Conservation (phyloP, 1,140 invertebrate species). For the Cryptotermes secundus region DNA sequence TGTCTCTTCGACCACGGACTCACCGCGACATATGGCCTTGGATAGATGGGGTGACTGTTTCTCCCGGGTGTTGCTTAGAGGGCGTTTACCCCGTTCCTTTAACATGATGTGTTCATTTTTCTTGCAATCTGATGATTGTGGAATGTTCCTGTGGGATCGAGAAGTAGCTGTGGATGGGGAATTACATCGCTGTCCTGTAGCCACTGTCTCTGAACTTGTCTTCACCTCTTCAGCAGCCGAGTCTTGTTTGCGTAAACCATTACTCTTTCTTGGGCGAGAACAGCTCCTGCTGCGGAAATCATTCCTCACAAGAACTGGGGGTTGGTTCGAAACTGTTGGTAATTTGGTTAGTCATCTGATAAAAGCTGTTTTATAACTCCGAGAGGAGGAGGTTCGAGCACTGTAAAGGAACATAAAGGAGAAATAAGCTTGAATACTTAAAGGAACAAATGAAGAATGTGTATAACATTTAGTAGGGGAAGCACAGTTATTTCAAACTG, state of each 20-base stretch:
- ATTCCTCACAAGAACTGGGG: conserved; percentile 27
- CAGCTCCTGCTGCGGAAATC: conserved; percentile 30
- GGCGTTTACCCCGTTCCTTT: conserved; percentile 17
- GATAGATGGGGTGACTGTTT: conserved; percentile 1
- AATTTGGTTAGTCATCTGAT: conserved; percentile 55
- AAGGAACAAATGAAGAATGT: conserved; percentile 30
- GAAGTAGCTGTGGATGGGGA: background rate
- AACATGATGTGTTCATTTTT: background rate
- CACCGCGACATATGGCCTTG: conserved; percentile 12
- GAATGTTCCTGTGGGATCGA: background rate
- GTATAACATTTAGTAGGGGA: conserved; percentile 36
- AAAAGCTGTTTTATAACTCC: conserved; percentile 56
- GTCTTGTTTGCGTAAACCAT: conserved; percentile 14
- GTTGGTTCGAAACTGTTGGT: conserved; percentile 26
- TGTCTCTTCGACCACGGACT: background rate
- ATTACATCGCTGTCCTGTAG: background rate
- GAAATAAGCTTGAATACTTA: background rate
- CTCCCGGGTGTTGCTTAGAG: conserved; percentile 27
- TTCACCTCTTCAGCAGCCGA: conserved; percentile 15
- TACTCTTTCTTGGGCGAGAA: conserved; percentile 20
- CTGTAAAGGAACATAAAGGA: conserved; percentile 47
- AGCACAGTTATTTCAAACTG: background rate
- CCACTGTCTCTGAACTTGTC: background rate
- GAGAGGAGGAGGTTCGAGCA: conserved; percentile 48
- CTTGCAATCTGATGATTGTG: background rate